Conservation (phyloP, 1,140 invertebrate species). For the Glomeris maerens region DNA sequence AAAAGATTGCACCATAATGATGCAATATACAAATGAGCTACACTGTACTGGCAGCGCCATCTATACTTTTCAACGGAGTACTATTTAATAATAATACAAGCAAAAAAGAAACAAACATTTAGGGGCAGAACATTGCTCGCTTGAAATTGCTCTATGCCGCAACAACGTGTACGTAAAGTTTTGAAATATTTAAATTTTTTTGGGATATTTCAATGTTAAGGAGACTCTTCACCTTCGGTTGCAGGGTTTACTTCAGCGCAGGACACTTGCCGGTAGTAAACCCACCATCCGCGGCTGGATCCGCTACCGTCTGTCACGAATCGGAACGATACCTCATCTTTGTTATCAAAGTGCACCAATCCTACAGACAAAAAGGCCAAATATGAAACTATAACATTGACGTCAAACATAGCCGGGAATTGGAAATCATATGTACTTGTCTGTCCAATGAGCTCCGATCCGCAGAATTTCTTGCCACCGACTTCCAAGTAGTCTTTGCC, state of each 20-base stretch:
- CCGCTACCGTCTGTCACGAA: background rate
- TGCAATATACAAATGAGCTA: background rate
- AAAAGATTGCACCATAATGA: too few relatives aligned
- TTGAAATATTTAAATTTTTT: too few relatives aligned
- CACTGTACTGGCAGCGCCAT: background rate
- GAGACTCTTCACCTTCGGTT: background rate
- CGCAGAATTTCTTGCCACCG: background rate
- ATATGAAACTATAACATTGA: too few relatives aligned
- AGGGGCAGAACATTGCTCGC: too few relatives aligned
- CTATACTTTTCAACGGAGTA: too few relatives aligned
- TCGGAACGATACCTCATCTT: background rate
- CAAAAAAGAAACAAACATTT: background rate
- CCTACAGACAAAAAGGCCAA: background rate
- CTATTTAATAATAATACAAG: conserved; percentile 1
- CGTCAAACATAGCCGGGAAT: too few relatives aligned
- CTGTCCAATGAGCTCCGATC: background rate
- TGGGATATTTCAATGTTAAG: too few relatives aligned
- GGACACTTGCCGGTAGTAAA: background rate
- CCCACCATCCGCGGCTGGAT: background rate
- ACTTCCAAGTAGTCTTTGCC: background rate
- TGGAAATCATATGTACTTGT: background rate
- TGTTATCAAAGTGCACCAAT: background rate
- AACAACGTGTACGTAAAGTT: too few relatives aligned
- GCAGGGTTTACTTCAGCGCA: background rate
- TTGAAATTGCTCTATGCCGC: too few relatives aligned